Conservation (phyloP, 1,140 invertebrate species). For the Solenopsis fugax region DNA sequence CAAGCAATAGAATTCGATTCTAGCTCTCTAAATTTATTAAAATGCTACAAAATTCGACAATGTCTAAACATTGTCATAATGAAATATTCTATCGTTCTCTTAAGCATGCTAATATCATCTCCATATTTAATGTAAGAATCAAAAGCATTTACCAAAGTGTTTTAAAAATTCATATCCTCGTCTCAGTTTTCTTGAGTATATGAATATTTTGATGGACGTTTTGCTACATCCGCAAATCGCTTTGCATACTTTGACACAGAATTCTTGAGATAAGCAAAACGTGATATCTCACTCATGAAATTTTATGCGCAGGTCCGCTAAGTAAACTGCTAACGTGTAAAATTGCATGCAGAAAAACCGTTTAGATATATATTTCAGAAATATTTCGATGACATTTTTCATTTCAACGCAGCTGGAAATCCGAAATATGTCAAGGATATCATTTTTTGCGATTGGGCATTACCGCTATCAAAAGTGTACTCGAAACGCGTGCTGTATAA, state of each 20-base stretch:
- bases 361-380: neutral
- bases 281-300: conserved; percentile 16
- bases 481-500: neutral
- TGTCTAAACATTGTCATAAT: neutral
- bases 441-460: conserved; percentile 24
- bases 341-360: neutral
- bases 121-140: conserved; percentile 1
- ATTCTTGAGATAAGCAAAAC: neutral
- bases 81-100: conserved; percentile 12
- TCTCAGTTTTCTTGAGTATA: neutral
- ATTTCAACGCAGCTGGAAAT: neutral
- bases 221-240: conserved; percentile 16
- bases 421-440: neutral
- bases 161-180: neutral
- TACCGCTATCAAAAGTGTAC: neutral
- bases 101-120: neutral
- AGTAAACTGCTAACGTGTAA: neutral
- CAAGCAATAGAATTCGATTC: neutral
- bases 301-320: neutral
- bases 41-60: neutral
- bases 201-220: conserved; percentile 9
- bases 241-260: neutral
- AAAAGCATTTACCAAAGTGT: conserved; percentile 3
- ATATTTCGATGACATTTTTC: neutral
- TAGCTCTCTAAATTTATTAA: neutral